phyloP scores from a whole-genome alignment of 1,140 invertebrate genomes.

The Monomorium pharaonis region DNA sequence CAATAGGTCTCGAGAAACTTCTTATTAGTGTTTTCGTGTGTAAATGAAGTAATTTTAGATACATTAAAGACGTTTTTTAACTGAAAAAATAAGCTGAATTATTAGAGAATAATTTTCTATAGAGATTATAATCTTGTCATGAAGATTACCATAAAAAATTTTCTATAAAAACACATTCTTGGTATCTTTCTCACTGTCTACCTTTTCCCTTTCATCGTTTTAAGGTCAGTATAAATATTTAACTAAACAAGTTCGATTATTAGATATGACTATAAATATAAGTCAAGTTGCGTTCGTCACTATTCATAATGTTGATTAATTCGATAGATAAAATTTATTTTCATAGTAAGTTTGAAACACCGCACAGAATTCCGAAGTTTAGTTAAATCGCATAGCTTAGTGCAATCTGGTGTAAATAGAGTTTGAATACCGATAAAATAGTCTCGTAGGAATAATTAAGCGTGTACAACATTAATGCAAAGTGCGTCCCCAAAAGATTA shows the following conservation, averaged over 20 bases:
- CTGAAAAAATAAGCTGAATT: neutral
- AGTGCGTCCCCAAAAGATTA: too few species aligned
- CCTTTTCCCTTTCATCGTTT: neutral
- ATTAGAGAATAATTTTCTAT: neutral
- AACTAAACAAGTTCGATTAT: neutral
- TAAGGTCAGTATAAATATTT: neutral
- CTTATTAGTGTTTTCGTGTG: neutral
- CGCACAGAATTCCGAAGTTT: neutral
- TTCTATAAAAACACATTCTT: neutral
- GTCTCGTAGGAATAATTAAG: constrained; percentile 18
- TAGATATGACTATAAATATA: neutral
- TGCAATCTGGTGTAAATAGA: neutral
- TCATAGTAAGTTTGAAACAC: neutral
- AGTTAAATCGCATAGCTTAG: neutral
- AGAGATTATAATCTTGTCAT: neutral
- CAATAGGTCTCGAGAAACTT: neutral
- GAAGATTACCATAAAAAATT: neutral
- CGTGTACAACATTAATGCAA: neutral
- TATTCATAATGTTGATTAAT: neutral
- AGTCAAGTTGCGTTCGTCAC: neutral
- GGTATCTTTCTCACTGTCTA: neutral
- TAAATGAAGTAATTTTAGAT: neutral
- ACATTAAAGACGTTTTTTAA: neutral
- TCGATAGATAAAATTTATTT: neutral
- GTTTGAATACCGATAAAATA: constrained; percentile 35